These are phyloP conservation scores for Thymelicus acteon DNA, from an alignment of 2,888 invertebrate genomes.

Conservation along the genomic window DNA sequence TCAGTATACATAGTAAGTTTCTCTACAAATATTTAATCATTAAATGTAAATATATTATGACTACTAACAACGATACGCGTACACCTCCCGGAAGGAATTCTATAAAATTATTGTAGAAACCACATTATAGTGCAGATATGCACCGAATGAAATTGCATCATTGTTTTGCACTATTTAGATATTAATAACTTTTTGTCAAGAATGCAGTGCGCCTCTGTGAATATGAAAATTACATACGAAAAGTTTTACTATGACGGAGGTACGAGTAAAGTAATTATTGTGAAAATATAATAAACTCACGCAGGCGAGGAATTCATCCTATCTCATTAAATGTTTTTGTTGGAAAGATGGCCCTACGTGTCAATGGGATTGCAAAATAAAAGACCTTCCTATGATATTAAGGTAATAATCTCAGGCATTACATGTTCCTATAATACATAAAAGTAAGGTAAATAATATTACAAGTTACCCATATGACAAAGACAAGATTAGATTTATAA, in stretches of 20 bases:
- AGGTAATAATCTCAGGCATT: constrained; percentile 16
- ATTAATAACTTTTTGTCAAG: too few relatives aligned
- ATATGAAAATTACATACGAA: constrained; percentile 21
- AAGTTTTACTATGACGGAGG: constrained; percentile 24
- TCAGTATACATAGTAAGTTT: too few relatives aligned
- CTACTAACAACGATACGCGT: too few relatives aligned
- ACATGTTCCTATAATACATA: background rate
- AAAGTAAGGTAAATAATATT: background rate
- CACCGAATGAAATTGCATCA: too few relatives aligned
- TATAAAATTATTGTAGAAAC: too few relatives aligned
- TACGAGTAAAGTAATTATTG: constrained; percentile 28
- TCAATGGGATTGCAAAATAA: constrained; percentile 33
- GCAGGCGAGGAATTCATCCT: constrained; percentile 31
- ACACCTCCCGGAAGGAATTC: too few relatives aligned
- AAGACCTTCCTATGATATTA: constrained; percentile 3
- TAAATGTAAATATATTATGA: too few relatives aligned
- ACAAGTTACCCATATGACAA: background rate
- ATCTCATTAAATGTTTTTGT: constrained; percentile 35
- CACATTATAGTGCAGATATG: too few relatives aligned
- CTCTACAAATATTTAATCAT: too few relatives aligned
- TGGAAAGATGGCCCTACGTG: constrained; percentile 19
- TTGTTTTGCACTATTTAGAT: too few relatives aligned
- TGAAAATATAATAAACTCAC: constrained; percentile 30
- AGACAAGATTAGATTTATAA: background rate
- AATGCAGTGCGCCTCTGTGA: background rate